Percentiles rank a stretch among this genome's conserved stretches.
Conservation (phyloP, 2,888 invertebrate genomes). For the Cybosia mesomella region DNA sequence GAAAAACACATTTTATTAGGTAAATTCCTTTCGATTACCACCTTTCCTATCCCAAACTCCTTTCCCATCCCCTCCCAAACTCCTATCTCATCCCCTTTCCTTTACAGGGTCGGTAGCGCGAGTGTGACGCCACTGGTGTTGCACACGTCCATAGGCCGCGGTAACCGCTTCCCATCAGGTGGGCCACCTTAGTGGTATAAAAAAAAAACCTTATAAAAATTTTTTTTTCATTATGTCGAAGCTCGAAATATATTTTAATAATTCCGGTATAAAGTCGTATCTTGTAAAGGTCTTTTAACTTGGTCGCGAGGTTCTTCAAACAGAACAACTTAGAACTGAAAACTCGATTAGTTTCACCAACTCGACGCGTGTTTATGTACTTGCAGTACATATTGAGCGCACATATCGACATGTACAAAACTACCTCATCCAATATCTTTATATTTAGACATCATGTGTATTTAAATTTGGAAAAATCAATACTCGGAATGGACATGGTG, state of each 20-base stretch:
- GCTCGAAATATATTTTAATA: not conserved
- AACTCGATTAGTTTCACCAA: conserved; percentile 78
- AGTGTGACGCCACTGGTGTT: too few relatives aligned
- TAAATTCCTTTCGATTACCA: not conserved
- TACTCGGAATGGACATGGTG: too few relatives aligned
- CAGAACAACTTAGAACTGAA: conserved; percentile 79
- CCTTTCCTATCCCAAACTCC: not conserved
- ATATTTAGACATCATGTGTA: not conserved
- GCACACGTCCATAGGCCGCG: too few relatives aligned
- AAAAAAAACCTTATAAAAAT: not conserved
- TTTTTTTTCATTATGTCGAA: not conserved
- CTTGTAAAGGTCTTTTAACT: conserved; percentile 60
- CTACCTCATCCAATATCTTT: not conserved
- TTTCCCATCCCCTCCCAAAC: too few relatives aligned
- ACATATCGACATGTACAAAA: not conserved
- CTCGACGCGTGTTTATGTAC: conserved; percentile 54
- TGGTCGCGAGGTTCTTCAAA: conserved; percentile 65
- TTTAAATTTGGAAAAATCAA: not conserved
- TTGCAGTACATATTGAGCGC: conserved; percentile 5
- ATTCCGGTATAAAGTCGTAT: conserved; percentile 16
- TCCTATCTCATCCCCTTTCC: too few relatives aligned
- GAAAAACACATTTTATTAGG: too few relatives aligned
- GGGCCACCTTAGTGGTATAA: too few relatives aligned
- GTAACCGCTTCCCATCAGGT: too few relatives aligned
- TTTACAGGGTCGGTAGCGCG: too few relatives aligned